These are phyloP conservation scores for Tetragonula clypearis DNA, from an alignment of 1,140 invertebrate species.

Conservation along the genomic window DNA sequence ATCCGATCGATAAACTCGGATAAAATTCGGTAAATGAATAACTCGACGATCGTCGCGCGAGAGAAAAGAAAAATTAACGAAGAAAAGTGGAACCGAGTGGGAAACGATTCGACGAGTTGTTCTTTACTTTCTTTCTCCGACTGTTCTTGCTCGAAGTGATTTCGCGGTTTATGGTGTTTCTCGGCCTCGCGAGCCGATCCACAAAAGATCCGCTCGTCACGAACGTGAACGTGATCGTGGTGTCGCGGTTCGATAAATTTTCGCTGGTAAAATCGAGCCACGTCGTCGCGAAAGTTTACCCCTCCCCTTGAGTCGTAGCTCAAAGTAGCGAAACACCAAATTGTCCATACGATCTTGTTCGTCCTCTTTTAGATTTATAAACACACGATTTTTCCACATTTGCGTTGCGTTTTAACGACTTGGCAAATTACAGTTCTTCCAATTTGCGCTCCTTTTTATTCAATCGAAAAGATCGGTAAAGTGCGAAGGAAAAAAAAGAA, in stretches of 20 bases:
- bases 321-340: too few species aligned
- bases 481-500: too few species aligned
- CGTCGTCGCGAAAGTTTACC: neutral
- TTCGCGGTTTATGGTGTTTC: neutral
- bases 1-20: neutral
- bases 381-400: neutral
- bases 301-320: neutral
- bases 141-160: neutral
- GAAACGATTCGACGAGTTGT: neutral
- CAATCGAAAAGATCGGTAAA: too few species aligned
- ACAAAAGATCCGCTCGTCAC: constrained; percentile 26
- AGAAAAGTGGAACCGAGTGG: neutral
- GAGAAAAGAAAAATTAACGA: neutral
- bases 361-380: neutral
- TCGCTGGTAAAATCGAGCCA: constrained; percentile 53
- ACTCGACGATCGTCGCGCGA: neutral
- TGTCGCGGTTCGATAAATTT: constrained; percentile 17
- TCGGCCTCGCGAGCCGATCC: neutral
- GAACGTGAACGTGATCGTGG: neutral
- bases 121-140: constrained; percentile 7
- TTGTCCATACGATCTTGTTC: neutral
- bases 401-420: neutral
- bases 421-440: neutral
- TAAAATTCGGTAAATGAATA: neutral
- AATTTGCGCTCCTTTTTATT: too few species aligned